Percentiles rank a stretch among this genome's conserved stretches.
Evolutionary conservation across 2,888 invertebrate species (phyloP).

Genomic region (Steinernema scapterisci): DNA sequence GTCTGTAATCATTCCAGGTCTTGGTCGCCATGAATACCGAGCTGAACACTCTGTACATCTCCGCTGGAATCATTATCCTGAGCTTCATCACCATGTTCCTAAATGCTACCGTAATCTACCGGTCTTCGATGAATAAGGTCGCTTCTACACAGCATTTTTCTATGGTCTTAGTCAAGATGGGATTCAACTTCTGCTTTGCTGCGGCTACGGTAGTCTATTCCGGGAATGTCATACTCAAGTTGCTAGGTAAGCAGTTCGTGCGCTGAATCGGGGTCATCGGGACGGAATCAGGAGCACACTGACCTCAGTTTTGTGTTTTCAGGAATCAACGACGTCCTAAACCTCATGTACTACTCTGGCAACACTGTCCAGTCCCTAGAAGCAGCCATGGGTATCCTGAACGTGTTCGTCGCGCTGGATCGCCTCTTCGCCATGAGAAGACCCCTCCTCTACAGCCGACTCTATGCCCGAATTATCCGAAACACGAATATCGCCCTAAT

Average conservation of each 20-base stretch:
- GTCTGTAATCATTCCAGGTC: no score
- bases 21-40: background rate
- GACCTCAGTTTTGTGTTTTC: background rate
- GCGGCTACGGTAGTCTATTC: background rate
- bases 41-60: background rate
- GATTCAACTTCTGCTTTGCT: background rate
- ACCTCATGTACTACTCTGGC: background rate
- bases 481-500: background rate
- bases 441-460: background rate
- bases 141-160: background rate
- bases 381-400: background rate
- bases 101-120: background rate
- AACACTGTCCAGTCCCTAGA: constrained; percentile 1
- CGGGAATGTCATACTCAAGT: background rate
- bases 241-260: background rate
- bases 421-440: background rate
- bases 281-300: no score
- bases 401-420: background rate
- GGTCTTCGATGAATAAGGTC: background rate
- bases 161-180: constrained; percentile 1
- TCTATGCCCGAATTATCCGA: background rate
- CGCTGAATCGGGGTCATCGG: no score
- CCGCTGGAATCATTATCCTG: background rate
- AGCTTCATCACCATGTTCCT: background rate
- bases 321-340: background rate